Evolutionary conservation across 1,140 invertebrate species (phyloP).

Genomic region (Saxidomus purpurata): DNA sequence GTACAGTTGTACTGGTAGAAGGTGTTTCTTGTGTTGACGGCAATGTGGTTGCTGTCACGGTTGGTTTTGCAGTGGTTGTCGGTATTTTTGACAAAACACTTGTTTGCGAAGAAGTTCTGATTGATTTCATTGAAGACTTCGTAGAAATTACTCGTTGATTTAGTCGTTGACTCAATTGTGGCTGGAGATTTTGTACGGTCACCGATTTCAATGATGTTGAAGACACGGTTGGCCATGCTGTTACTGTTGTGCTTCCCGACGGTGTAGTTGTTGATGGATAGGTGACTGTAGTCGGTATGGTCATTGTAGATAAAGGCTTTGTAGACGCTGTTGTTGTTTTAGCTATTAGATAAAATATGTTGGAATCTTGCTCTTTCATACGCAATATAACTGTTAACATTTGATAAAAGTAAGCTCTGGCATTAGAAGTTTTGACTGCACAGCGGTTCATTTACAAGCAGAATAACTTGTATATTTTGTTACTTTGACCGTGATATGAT

Average conservation of each 20-base stretch:
- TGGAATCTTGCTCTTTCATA: too few species aligned
- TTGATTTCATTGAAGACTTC: too few species aligned
- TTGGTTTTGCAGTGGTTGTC: neutral
- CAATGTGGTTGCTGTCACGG: neutral
- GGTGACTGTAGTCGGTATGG: too few species aligned
- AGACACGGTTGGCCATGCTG: neutral
- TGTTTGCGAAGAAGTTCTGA: neutral
- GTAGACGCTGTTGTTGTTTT: neutral
- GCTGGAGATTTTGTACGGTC: too few species aligned
- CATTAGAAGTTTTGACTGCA: too few species aligned
- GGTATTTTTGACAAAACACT: neutral
- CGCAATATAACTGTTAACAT: too few species aligned
- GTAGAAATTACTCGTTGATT: neutral
- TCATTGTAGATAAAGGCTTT: neutral
- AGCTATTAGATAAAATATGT: too few species aligned
- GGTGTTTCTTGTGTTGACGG: neutral
- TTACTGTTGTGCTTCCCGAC: neutral
- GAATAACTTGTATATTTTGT: too few species aligned
- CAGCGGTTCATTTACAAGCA: too few species aligned
- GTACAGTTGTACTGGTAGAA: neutral
- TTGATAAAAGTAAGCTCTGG: too few species aligned
- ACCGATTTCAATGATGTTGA: neutral
- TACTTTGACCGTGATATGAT: too few species aligned
- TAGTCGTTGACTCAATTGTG: neutral
- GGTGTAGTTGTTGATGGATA: neutral